phyloP scores from a whole-genome alignment of 35 echinoderm and acorn worm species.

The Apostichopus californicus region DNA sequence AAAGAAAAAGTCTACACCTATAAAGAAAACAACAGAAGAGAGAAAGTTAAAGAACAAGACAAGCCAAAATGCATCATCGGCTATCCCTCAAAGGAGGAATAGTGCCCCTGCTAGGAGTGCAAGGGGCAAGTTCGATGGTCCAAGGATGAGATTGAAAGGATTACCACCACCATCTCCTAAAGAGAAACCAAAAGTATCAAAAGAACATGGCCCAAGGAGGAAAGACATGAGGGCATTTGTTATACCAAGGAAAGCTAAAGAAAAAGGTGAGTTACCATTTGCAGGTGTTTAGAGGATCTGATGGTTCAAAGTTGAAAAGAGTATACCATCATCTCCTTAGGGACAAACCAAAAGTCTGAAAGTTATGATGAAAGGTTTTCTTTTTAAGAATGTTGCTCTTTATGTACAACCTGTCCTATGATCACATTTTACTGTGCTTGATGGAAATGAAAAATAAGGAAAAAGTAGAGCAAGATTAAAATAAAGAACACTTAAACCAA shows the following conservation, averaged over 20 bases:
- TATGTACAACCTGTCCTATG: no score
- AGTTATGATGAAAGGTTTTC: no score
- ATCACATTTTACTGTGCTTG: no score
- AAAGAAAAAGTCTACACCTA: constrained; percentile 9
- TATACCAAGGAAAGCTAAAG: constrained; percentile 51
- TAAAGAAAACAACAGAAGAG: constrained; percentile 23
- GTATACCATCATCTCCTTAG: no score
- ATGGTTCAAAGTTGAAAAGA: no score
- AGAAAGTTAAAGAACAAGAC: constrained; percentile 37
- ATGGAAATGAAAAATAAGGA: no score
- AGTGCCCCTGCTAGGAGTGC: background rate
- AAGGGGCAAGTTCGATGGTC: background rate
- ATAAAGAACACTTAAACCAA: no score
- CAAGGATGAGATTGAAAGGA: background rate
- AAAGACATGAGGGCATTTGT: constrained; percentile 61
- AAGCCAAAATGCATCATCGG: background rate
- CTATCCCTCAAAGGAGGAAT: background rate
- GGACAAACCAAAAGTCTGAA: no score
- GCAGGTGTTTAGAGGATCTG: no score
- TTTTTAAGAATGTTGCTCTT: no score
- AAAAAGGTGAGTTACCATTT: constrained; percentile 31
- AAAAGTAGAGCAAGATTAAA: no score
- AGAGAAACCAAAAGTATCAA: constrained; percentile 19
- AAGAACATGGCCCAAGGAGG: constrained; percentile 53
- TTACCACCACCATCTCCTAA: background rate